phyloP scores from a whole-genome alignment of 2,113 vertebrate species.

The Misgurnus anguillicaudatus region DNA sequence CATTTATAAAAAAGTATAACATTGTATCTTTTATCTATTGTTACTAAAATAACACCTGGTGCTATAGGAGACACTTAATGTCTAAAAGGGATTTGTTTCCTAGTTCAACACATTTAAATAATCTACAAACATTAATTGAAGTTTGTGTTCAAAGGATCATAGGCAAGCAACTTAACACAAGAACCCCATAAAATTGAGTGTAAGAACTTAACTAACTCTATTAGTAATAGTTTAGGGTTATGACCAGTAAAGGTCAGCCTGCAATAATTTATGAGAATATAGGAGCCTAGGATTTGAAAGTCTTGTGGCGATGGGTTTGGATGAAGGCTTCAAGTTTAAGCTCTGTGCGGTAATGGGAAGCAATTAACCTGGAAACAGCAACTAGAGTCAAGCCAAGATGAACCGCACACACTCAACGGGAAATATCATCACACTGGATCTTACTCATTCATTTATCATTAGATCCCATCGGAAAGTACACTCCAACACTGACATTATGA shows the following conservation, averaged over 20 bases:
- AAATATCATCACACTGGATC: slow-evolving; percentile 10
- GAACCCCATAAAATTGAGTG: not conserved
- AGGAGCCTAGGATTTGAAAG: slow-evolving; percentile 34
- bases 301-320: slow-evolving; percentile 28
- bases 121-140: no score
- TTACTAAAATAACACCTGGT: no score
- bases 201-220: no score
- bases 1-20: no score
- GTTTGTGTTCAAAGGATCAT: not conserved
- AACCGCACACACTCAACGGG: slow-evolving; percentile 51
- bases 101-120: no score
- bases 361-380: slow-evolving; percentile 63
- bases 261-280: not conserved
- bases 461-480: slow-evolving; percentile 13
- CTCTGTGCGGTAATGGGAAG: slow-evolving; percentile 47
- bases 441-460: slow-evolving; percentile 34
- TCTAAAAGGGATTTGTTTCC: no score
- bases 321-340: slow-evolving; percentile 50
- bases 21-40: no score
- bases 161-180: not conserved
- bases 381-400: slow-evolving; percentile 41
- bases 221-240: no score
- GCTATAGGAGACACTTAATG: no score
- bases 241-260: not conserved
- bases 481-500: not conserved